Evolutionary conservation across 2,797 vertebrate species (phyloP).

Genomic region (Macropodus opercularis): DNA sequence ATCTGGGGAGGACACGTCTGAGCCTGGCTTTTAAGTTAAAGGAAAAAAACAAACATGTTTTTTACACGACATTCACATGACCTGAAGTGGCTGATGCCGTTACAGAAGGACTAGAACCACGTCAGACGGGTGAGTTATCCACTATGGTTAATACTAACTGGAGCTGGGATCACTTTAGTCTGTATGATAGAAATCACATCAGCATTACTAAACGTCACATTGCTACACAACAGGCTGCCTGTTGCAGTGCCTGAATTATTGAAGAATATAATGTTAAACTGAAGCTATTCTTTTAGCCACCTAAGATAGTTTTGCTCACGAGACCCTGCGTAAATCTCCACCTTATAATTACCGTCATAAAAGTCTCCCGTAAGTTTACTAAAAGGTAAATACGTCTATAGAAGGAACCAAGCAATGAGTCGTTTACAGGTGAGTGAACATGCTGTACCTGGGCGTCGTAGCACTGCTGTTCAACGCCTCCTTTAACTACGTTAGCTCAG

Average conservation of each 20-base stretch:
- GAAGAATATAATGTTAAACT: no score
- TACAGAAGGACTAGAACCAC: not conserved
- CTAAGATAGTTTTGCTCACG: no score
- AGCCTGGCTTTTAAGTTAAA: not conserved
- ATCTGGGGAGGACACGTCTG: conserved; percentile 20
- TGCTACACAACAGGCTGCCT: not conserved
- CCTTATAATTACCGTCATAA: no score
- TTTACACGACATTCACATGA: conserved; percentile 30
- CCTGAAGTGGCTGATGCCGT: conserved; percentile 20
- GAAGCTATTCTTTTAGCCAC: no score
- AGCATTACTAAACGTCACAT: not conserved
- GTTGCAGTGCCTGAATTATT: no score
- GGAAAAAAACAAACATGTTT: conserved; percentile 25
- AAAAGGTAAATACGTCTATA: not conserved
- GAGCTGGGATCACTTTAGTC: not conserved
- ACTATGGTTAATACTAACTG: not conserved
- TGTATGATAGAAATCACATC: not conserved
- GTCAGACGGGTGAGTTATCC: conserved; percentile 53
- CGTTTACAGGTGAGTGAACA: not conserved
- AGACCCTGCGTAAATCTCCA: no score
- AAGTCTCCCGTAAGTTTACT: not conserved
- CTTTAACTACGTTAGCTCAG: not conserved
- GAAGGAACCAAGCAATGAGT: no score
- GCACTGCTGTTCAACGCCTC: not conserved
- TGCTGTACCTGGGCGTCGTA: no score